A percentile compares a stretch with the other conserved stretches of the same genome.
Evolutionary conservation across 2,797 vertebrate genomes (phyloP).

Genomic region (Gymnoscopelus microlampas): DNA sequence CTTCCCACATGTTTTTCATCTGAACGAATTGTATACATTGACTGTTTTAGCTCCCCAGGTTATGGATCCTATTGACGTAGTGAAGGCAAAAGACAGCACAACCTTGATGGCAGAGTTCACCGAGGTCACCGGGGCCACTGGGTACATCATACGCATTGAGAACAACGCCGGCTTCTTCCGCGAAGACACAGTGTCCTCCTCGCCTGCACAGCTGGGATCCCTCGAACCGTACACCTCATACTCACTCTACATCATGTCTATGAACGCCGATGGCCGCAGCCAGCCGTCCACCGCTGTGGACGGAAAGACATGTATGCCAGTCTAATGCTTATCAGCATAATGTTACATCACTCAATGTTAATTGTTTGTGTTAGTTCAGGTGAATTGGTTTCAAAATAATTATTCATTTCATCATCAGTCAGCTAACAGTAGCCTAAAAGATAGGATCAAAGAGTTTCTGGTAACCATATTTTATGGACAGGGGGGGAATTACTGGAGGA

Average conservation of each 20-base stretch:
- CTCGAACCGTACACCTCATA: slow-evolving; percentile 88
- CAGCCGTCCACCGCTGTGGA: slow-evolving; percentile 84
- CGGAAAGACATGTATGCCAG: slow-evolving; percentile 86
- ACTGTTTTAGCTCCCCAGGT: slow-evolving; percentile 81
- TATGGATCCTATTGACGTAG: slow-evolving; percentile 59
- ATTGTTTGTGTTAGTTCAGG: too few species aligned
- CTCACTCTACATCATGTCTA: slow-evolving; percentile 85
- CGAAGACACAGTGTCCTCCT: slow-evolving; percentile 79
- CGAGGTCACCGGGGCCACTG: slow-evolving; percentile 72
- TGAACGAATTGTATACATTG: slow-evolving; percentile 1
- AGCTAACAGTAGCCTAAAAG: too few species aligned
- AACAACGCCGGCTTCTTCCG: slow-evolving; percentile 70
- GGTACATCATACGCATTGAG: slow-evolving; percentile 85
- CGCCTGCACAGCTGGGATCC: slow-evolving; percentile 83
- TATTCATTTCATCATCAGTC: too few species aligned
- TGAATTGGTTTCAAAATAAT: too few species aligned
- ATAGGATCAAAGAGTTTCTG: not conserved
- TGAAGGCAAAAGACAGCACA: slow-evolving; percentile 87
- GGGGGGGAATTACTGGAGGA: not conserved
- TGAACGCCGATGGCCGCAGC: slow-evolving; percentile 83
- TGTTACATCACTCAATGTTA: not conserved
- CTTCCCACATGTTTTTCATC: slow-evolving; percentile 5
- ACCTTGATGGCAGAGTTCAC: slow-evolving; percentile 87
- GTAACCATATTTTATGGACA: not conserved
- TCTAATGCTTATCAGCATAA: not conserved